Evolutionary conservation across 2,113 vertebrate genomes (phyloP).

Genomic region (Okapia johnstoni): DNA sequence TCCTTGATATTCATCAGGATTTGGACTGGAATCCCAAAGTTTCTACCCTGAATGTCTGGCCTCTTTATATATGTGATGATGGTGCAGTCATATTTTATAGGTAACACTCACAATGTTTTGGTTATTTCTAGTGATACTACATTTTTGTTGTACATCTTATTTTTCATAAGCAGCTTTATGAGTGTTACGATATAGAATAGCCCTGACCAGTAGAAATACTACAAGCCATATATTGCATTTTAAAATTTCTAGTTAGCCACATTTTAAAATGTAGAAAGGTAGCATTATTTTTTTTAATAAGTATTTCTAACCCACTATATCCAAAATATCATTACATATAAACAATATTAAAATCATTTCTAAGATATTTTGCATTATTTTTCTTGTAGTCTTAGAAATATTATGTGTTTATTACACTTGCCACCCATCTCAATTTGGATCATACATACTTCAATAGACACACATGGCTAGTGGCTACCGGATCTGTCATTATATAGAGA

Average conservation of each 20-base stretch:
- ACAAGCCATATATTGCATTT: neutral
- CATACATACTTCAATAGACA: neutral
- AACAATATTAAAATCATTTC: neutral
- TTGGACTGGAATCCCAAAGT: conserved; percentile 99
- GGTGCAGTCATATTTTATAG: conserved; percentile 99
- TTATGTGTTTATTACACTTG: neutral
- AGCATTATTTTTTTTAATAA: neutral
- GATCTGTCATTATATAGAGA: neutral
- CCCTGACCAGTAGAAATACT: neutral
- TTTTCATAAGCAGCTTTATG: neutral
- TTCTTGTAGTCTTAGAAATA: neutral
- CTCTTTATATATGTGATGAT: conserved; percentile 98
- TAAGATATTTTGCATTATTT: neutral
- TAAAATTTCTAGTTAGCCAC: neutral
- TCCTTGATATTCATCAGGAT: conserved; percentile 98
- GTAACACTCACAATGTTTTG: conserved; percentile 76
- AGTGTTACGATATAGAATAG: neutral
- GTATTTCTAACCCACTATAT: neutral
- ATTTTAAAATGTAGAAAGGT: conserved; percentile 27
- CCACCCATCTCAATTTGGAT: neutral
- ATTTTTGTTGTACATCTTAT: neutral
- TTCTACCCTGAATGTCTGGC: conserved; percentile 97
- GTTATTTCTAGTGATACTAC: neutral
- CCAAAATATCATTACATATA: neutral
- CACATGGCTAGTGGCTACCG: neutral